phyloP scores from a whole-genome alignment of 2,888 invertebrate genomes.

The Melanargia galathea region DNA sequence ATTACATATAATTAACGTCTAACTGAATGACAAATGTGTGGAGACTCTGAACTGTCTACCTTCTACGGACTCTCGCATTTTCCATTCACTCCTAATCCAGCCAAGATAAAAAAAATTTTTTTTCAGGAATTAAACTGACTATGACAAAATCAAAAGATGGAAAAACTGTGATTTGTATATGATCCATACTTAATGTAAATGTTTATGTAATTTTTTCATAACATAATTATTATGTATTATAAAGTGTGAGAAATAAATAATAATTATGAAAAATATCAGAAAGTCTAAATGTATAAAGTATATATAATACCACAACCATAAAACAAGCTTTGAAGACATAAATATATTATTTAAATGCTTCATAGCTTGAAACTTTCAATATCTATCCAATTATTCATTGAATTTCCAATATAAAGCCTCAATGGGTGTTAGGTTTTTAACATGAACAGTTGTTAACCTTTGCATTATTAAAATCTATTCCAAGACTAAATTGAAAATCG shows the following conservation, averaged over 20 bases:
- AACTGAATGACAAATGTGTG: slow-evolving; percentile 15
- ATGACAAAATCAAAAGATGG: slow-evolving; percentile 38
- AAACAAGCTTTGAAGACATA: slow-evolving; percentile 6
- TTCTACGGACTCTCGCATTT: background rate
- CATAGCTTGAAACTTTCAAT: background rate
- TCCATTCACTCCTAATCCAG: background rate
- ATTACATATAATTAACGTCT: background rate
- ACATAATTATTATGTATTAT: background rate
- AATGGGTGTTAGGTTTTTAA: background rate
- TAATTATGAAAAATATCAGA: slow-evolving; percentile 11
- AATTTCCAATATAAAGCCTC: background rate
- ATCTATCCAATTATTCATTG: background rate
- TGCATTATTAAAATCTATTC: background rate
- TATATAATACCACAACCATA: slow-evolving; percentile 4
- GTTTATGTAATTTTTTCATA: background rate
- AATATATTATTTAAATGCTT: background rate
- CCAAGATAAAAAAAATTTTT: background rate
- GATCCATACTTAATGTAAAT: too few relatives aligned
- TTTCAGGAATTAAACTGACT: slow-evolving; percentile 30
- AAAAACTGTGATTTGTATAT: too few relatives aligned
- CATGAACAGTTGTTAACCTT: too few relatives aligned
- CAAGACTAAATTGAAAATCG: background rate
- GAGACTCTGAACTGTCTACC: slow-evolving; percentile 14
- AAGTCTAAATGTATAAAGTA: background rate
- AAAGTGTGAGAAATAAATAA: background rate